Percentiles rank a stretch among this genome's conserved stretches.
Evolutionary conservation across 2,113 vertebrate genomes (phyloP).

Genomic region (Vidua macroura): DNA sequence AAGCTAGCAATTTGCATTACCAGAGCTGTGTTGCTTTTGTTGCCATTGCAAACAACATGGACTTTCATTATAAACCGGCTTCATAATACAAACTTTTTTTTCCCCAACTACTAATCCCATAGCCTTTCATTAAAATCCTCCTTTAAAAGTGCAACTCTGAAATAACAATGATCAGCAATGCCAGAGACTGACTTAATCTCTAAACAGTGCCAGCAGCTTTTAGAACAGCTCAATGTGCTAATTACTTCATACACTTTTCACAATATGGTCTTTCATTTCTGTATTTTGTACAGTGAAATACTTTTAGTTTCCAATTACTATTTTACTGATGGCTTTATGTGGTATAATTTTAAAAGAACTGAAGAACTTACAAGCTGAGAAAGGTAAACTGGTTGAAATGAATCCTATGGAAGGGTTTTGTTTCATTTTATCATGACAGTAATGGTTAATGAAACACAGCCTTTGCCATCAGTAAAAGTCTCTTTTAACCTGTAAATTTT

Average conservation of each 20-base stretch:
- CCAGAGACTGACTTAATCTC: constrained; percentile 29
- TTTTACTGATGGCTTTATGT: not conserved
- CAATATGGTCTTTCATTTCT: not conserved
- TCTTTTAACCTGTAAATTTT: not conserved
- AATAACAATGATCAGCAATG: not conserved
- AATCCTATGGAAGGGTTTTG: not conserved
- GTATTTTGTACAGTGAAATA: not conserved
- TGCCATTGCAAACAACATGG: not conserved
- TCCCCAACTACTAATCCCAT: not conserved
- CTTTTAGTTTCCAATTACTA: not conserved
- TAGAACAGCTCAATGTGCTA: not conserved
- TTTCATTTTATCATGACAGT: not conserved
- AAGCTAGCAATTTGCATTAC: not conserved
- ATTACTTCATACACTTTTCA: not conserved
- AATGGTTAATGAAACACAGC: not conserved
- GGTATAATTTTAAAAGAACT: not conserved
- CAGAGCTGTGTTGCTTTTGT: not conserved
- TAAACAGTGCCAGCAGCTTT: not conserved
- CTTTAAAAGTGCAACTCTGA: not conserved
- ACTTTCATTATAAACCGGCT: not conserved
- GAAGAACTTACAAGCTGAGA: not conserved
- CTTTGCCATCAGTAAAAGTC: not conserved
- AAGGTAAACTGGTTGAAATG: not conserved
- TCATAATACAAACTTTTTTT: not conserved
- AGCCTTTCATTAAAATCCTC: not conserved